A percentile compares a stretch with the other conserved stretches of the same genome.
Conservation (phyloP, 2,113 vertebrate genomes). For the Sclerurus mexicanus region DNA sequence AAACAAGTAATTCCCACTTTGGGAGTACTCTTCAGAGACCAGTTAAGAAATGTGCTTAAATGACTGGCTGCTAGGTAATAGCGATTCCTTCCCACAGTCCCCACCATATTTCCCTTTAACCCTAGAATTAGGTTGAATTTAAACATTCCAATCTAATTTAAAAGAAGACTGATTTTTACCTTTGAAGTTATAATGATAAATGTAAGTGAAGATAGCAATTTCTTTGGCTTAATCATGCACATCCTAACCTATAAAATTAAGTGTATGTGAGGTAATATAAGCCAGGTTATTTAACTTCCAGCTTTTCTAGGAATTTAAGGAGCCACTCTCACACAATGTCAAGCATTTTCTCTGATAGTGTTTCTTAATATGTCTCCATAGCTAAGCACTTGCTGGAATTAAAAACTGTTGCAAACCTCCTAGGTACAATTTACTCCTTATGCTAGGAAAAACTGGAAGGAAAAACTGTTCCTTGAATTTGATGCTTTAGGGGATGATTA, state of each 20-base stretch:
- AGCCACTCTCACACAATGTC: not conserved
- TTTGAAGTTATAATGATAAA: conserved; percentile 13
- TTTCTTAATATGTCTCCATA: not conserved
- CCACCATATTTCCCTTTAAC: not conserved
- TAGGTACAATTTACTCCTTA: not conserved
- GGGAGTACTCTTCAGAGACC: not conserved
- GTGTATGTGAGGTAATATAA: not conserved
- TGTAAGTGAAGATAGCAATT: conserved; percentile 14
- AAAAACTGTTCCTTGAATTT: not conserved
- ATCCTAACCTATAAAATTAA: not conserved
- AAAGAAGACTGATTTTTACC: not conserved
- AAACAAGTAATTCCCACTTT: not conserved
- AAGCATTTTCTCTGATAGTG: not conserved
- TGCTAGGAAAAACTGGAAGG: not conserved
- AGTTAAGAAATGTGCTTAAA: not conserved
- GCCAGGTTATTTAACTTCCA: not conserved
- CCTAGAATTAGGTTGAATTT: not conserved
- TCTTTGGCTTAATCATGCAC: not conserved
- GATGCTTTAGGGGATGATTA: not conserved
- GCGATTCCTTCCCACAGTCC: not conserved
- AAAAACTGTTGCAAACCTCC: not conserved
- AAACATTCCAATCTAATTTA: not conserved
- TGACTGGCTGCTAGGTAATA: not conserved
- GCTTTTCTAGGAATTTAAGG: not conserved
- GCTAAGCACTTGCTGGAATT: not conserved